Evolutionary conservation across 2,888 invertebrate genomes (phyloP), one percentile per base, ranked within the genome.

Genomic region (Temnothorax ravouxi): DNA sequence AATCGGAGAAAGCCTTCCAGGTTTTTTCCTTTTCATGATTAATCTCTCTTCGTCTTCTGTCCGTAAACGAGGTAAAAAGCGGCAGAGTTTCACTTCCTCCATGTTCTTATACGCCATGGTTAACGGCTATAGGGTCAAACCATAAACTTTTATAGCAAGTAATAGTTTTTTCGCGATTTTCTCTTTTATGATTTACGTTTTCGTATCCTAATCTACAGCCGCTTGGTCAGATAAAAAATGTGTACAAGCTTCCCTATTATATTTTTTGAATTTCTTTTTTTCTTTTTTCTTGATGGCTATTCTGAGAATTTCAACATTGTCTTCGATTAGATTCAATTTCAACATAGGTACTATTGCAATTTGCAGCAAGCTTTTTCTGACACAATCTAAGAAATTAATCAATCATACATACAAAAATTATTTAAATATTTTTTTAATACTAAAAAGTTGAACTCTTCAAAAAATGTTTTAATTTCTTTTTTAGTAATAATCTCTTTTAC

Each of bases 101-200:
- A 6, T 34, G 34, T 34, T 34, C 6, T 34, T 34, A 34, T 34
- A 34, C 59, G 21, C 80, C 6, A 34, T 50, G 66, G 83, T 74
- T 82, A 75, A 71, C 82, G 69, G 67, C 21, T 21, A 44, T 72
- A 74, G 76, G 84, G 56, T 93, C 89, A 91, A 93, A 92, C 91
- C 93, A 92, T 94, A 93, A 94, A 94, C 87, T 91, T 94, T 93
- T 94, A 94, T 88, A 88, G 91, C 91, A 91, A 90, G 91, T 92
- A 92, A 94, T 92, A 93, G 92, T 94, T 94, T 91, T 92, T 89
- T 91, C 90, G 89, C 91, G 92, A 92, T 93, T 91, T 92, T 92
- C 90, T 89, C 90, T 93, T 6, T 0, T 34, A 34, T 34, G 93
- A 94, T 94, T 94, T 94, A 94, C 34, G 92, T 85, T 92, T 90